Conservation (phyloP, 2,797 vertebrate genomes). For the Prionace glauca region DNA sequence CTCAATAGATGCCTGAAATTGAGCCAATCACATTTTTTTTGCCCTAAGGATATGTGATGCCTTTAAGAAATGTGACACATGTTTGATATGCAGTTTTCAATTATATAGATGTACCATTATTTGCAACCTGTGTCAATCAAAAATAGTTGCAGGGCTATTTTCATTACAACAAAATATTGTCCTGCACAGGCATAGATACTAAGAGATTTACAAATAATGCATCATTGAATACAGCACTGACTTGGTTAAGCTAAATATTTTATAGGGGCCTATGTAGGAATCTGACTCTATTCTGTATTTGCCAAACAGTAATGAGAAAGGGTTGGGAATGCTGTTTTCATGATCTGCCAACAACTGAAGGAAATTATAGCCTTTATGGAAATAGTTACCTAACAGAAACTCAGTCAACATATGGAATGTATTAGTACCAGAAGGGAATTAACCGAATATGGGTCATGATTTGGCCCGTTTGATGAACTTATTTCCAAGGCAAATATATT, state of each 20-base stretch:
- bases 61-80: not conserved
- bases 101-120: not conserved
- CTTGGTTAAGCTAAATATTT: not conserved
- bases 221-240: not conserved
- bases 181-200: not conserved
- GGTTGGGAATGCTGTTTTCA: slow-evolving; percentile 33
- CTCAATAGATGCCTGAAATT: not conserved
- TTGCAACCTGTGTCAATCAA: not conserved
- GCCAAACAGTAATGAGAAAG: slow-evolving; percentile 36
- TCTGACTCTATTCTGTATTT: not conserved
- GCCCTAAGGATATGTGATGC: not conserved
- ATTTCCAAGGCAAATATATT: slow-evolving; percentile 23
- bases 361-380: slow-evolving; percentile 37
- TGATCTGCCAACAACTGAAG: slow-evolving; percentile 37
- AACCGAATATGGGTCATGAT: not conserved
- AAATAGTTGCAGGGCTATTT: not conserved
- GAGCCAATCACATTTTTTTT: not conserved
- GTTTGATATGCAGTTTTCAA: not conserved
- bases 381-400: slow-evolving; percentile 37
- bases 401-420: slow-evolving; percentile 34
- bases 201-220: not conserved
- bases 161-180: not conserved
- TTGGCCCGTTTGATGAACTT: slow-evolving; percentile 10
- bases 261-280: slow-evolving; percentile 1
- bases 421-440: slow-evolving; percentile 21